Percentiles rank a stretch among this genome's conserved stretches.
phyloP scores from a whole-genome alignment of 2,113 vertebrate genomes.

The Martes martes region DNA sequence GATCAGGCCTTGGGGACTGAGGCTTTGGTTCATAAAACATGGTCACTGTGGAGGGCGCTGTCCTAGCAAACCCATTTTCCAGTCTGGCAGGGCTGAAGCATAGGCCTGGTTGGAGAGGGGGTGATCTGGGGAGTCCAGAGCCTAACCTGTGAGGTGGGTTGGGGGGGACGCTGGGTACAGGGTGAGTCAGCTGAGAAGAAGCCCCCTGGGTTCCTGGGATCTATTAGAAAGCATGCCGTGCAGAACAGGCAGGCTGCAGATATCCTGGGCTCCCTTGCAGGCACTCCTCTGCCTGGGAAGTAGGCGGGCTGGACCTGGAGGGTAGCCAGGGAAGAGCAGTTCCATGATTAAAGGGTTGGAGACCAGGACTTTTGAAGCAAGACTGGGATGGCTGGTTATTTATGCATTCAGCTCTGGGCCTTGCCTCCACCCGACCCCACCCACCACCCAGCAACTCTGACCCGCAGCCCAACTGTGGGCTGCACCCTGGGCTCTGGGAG shows the following conservation, averaged over 20 bases:
- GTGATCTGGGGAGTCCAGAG: background rate
- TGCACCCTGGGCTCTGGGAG: background rate
- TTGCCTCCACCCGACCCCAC: background rate
- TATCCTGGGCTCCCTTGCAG: background rate
- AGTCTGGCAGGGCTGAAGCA: background rate
- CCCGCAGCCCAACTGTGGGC: background rate
- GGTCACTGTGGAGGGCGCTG: background rate
- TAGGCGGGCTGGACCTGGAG: constrained; percentile 57
- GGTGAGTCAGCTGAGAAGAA: constrained; percentile 13
- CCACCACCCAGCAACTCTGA: constrained; percentile 36
- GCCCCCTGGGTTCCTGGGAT: constrained; percentile 55
- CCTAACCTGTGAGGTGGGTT: background rate
- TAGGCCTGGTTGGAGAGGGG: background rate
- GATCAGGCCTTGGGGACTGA: constrained; percentile 26
- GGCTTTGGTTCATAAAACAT: background rate
- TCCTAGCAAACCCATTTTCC: background rate
- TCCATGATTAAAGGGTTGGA: constrained; percentile 74
- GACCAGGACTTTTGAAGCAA: constrained; percentile 62
- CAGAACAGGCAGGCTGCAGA: constrained; percentile 23
- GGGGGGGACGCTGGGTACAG: background rate
- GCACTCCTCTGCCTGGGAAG: constrained; percentile 43
- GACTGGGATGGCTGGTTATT: constrained; percentile 59
- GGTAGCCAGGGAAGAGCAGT: constrained; percentile 69
- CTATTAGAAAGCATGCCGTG: constrained; percentile 40
- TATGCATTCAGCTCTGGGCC: constrained; percentile 56